Evolutionary conservation across 2,113 vertebrate genomes (phyloP), one percentile per base, ranked within the genome.

Genomic region (Zosterops pallidus): DNA sequence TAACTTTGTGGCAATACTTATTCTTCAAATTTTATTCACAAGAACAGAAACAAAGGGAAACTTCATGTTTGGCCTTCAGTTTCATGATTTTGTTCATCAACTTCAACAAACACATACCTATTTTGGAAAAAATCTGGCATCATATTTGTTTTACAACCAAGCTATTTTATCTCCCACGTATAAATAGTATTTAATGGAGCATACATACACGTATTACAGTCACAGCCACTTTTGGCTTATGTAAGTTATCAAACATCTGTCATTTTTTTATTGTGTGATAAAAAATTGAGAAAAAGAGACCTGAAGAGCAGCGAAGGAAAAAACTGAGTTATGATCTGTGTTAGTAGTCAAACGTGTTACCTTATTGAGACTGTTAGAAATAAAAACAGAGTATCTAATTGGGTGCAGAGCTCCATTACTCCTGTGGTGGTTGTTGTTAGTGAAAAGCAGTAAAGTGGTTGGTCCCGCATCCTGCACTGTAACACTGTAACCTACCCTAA

Each of bases 401-500:
- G 25, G 96, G 79, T 95, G 91, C 63, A 97, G 93, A 97, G 90
- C 83, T 95, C 79, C 94, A 91, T 88, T 82, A 95, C 83, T 94
- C 94, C 94, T 94, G 97, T 86, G 90, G 94, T 89, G 94, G 94
- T 93, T 92, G 81, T 86, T 92, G 94, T 97, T 96, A 97, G 94
- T 96, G 94, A 92, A 94, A 96, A 93, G 85, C 79, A 97, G 95
- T 89, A 93, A 97, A 96, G 96, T 95, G 93, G 70, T 97, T 90
- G 77, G 90, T 95, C 96, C 97, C 86, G 81, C 93, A 91, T 93
- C 94, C 95, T 94, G 89, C 39, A 95, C 94, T 97, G 69, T 93
- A 93, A 94, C 93, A 91, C 94, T 96, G 90, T 94, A 95, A 98
- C 97, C 98, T 98, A 98, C 97, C 97, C 98, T 96, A 97, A 96